Evolutionary conservation across 2,797 vertebrate genomes (phyloP), one percentile per base, ranked within the genome.

Genomic region (Neoniphon sammara): DNA sequence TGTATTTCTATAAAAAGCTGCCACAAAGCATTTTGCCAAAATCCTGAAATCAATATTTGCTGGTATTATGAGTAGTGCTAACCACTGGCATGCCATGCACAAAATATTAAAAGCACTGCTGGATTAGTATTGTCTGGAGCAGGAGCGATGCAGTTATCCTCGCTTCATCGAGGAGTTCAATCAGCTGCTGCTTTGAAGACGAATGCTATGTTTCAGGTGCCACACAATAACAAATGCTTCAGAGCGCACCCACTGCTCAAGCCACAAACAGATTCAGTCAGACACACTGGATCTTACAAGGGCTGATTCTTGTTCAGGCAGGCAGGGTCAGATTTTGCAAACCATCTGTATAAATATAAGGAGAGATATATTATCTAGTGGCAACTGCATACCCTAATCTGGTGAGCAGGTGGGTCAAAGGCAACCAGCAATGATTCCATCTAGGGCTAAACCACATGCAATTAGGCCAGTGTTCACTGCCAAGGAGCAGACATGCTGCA

Each of bases 261-360:
- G 11, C 34, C 56, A 31, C 18, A 36, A 47, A 61, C 46, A 42
- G 47, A 63, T 62, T 23, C 66, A 27, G 42, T 30, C 34, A 21
- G 58, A 66, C 57, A 21, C 10, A 25, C 12, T 9, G 42, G 55
- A 54, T 61, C 58, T 63, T 55, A 54, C 66, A 63, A 42, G 39
- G 21, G 18, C 5, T 3, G 23, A 66, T 34, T 72, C 66, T 34
- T 71, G 44, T 68, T 54, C 61, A 70, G 56, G 72, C 49, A 21
- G 54, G 62, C 68, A 50, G 62, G 66, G 56, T 61, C 25, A 46
- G 57, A 76, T 66, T 5, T 56, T 46, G 60, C 21, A 57, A 74
- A 56, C 42, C 17, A 17, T 9, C 30, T 30, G 31, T 23, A 34
- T 56, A 66, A 73, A 68, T 55, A 73, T 0, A 55, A 17, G 56